phyloP scores from a whole-genome alignment of 2,888 invertebrate species.

The Scaptodrosophila latifasciaeformis region DNA sequence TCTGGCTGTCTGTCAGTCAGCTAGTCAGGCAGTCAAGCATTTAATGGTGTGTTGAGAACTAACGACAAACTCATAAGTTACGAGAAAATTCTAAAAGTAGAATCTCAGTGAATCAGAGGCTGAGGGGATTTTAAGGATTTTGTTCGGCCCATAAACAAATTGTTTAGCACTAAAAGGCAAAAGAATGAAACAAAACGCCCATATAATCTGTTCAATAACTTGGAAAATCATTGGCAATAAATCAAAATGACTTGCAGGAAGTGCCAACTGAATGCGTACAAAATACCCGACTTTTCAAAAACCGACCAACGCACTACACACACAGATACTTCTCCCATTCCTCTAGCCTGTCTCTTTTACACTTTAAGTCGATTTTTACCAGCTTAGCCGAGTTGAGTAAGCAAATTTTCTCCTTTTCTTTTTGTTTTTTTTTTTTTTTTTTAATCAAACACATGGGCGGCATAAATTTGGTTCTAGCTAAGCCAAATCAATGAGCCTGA shows the following conservation, averaged over 20 bases:
- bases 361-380: too few species aligned
- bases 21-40: slow-evolving; percentile 24
- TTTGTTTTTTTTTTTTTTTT: too few species aligned
- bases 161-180: slow-evolving; percentile 44
- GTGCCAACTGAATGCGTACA: slow-evolving; percentile 15
- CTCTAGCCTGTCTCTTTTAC: too few species aligned
- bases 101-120: slow-evolving; percentile 2
- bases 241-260: slow-evolving; percentile 71
- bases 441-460: slow-evolving; percentile 60
- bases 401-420: too few species aligned
- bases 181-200: slow-evolving; percentile 55
- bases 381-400: slow-evolving; percentile 37
- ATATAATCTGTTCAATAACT: slow-evolving; percentile 73
- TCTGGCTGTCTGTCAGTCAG: too few species aligned
- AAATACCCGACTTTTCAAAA: not conserved
- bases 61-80: slow-evolving; percentile 45
- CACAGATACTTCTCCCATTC: too few species aligned
- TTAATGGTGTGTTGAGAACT: slow-evolving; percentile 50
- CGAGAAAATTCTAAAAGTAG: slow-evolving; percentile 3
- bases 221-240: slow-evolving; percentile 73
- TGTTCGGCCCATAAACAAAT: slow-evolving; percentile 50
- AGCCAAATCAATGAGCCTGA: slow-evolving; percentile 64
- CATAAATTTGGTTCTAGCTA: slow-evolving; percentile 46
- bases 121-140: not conserved
- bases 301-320: too few species aligned